Evolutionary conservation across 1,140 invertebrate genomes (phyloP), one percentile per base, ranked within the genome.

Genomic region (Antheraea mylitta): DNA sequence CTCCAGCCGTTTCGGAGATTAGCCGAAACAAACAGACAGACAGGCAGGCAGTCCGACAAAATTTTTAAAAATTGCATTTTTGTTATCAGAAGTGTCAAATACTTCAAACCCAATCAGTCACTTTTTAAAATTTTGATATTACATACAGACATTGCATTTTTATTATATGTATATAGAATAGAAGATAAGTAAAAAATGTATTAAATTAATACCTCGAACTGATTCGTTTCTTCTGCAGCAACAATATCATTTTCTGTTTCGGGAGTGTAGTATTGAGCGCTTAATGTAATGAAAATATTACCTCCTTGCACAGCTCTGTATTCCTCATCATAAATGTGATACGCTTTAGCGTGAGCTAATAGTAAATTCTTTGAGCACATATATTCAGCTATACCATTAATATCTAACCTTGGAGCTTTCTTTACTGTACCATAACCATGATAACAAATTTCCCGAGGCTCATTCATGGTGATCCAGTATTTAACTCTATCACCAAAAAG

Each of bases 401-500:
- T 89, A 70, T 92, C 89, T 16, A 89, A 84, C 0, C 83, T 84
- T 0, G 93, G 93, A 3, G 93, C 93, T 76, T 91, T 89, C 42
- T 83, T 87, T 42, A 85, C 84, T 11, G 82, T 79, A n/a, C 93
- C 92, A 77, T 95, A 95, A 11, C 93, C 94, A 38, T 87, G 80
- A 53, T 92, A 81, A 66, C 94, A 94, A 6, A 93, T 85, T 64
- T 93, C 92, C 79, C 91, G 91, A 3, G 95, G 94, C 81, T 96
- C 95, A 76, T 96, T 96, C 58, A 96, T 92, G 0, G 95, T 96
- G 3, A 93, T 93, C 94, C 95, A 96, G 58, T 91, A 70, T 74
- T 87, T 85, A 0, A 95, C 93, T 63, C 93, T 87, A 83, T 94
- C 92, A 0, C 94, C 94, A 71, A 93, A 94, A 72, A 90, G 84